Conservation (phyloP, 1,140 invertebrate species). For the Teleogryllus occipitalis region DNA sequence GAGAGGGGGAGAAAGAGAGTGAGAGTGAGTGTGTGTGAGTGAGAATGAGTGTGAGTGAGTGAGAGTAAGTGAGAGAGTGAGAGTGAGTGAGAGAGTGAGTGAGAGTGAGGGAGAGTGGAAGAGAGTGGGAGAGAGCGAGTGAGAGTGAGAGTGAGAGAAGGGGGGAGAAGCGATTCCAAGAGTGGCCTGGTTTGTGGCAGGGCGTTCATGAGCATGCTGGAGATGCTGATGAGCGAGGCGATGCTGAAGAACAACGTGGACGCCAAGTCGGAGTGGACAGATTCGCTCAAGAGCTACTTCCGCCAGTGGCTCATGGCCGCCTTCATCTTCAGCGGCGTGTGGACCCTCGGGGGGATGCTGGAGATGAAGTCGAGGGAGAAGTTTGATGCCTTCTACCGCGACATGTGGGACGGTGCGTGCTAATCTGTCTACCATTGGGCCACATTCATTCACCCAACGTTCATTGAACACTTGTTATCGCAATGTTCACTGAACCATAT, state of each 20-base stretch:
- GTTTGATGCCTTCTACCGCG: slow-evolving; percentile 61
- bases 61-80: too few relatives aligned
- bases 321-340: slow-evolving; percentile 65
- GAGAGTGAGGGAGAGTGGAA: too few relatives aligned
- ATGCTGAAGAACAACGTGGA: slow-evolving; percentile 48
- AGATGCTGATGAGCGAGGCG: slow-evolving; percentile 67
- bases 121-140: too few relatives aligned
- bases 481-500: too few relatives aligned
- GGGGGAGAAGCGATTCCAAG: too few relatives aligned
- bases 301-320: slow-evolving; percentile 64
- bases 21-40: too few relatives aligned
- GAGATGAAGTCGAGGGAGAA: slow-evolving; percentile 59
- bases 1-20: too few relatives aligned
- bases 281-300: slow-evolving; percentile 37
- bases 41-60: too few relatives aligned
- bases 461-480: too few relatives aligned
- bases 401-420: slow-evolving; percentile 38
- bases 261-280: slow-evolving; percentile 39
- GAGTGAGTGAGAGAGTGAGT: too few relatives aligned
- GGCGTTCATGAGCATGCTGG: slow-evolving; percentile 62
- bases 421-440: background rate
- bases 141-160: too few relatives aligned
- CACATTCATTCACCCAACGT: too few relatives aligned
- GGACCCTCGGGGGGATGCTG: slow-evolving; percentile 74
- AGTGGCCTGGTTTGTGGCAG: slow-evolving; percentile 25